Base-by-base conservation (phyloP, 2,113 vertebrate species). In the Urocitellus parryii region DNA sequence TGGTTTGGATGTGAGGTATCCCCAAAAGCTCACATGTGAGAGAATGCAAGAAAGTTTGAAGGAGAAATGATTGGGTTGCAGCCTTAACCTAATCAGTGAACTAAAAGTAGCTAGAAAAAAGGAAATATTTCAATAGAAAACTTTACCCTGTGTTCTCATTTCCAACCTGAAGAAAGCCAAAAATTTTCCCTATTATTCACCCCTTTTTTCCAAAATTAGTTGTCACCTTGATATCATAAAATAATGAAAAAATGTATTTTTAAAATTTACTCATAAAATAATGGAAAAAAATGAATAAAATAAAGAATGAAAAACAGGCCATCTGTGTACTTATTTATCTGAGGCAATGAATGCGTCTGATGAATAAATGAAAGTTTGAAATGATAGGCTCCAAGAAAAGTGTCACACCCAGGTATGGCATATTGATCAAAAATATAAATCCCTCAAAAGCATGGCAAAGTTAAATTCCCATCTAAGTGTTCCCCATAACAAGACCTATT, bases 281-380 rank as follows among this genome's bases (percentile, higher is more conserved):
- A 70, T n/a, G 34, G 34, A 34, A 82, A 76, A 65, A 88, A 58
- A 22, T 58, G 56, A 58, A 58, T 58, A 78, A 94, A 5, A 39
- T 73, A 20, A 89, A 76, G 24, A 88, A 76, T n/a, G 34, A 29
- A 82, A 76, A 65, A 88, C 16, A 42, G 79, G 9, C 4, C 56
- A 68, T 48, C 12, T 79, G 24, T 53, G 22, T 34, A 27, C 27
- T 34, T 93, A 10, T 80, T 95, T 88, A 91, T 22, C 51, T 79
- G 53, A 84, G 10, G 25, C 17, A 85, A 88, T 76, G 29, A 89
- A 22, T 63, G 0, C 51, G 7, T 89, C 45, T 12, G 63, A 61
- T 73, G 18, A 92, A 53, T 74, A 94, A 73, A 68, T 29, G 18
- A 67, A 82, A 86, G 3, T 88, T 92, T 45, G 61, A 65, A 87